These are phyloP conservation scores for Triops longicaudatus DNA, from an alignment of 1,140 invertebrate species.

Conservation along the genomic window DNA sequence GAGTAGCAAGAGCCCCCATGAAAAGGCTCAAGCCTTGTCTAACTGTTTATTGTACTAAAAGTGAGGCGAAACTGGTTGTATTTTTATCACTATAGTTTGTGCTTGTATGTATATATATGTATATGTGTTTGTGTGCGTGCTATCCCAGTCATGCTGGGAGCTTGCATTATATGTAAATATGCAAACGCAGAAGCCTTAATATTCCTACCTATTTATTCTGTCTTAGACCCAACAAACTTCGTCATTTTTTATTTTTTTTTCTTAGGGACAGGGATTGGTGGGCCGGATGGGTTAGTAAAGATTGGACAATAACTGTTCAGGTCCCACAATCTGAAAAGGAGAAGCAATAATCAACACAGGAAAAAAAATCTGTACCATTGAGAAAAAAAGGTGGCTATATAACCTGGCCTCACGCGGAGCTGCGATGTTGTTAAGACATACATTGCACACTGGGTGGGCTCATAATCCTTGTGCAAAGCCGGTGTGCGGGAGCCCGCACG, in stretches of 20 bases:
- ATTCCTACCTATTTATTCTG: not conserved
- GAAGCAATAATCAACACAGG: no score
- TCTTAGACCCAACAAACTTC: no score
- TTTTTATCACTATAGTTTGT: conserved; percentile 16
- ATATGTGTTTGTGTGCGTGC: not conserved
- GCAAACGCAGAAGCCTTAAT: not conserved
- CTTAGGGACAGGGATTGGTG: no score
- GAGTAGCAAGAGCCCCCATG: not conserved
- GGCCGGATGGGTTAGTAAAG: no score
- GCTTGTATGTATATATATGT: not conserved
- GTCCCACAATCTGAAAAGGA: no score
- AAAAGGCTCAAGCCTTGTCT: conserved; percentile 13
- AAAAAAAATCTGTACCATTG: not conserved
- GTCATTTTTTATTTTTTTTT: no score
- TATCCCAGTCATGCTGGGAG: conserved; percentile 1
- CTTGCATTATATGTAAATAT: conserved; percentile 3
- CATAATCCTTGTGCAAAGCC: conserved; percentile 14
- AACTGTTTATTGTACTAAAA: conserved; percentile 13
- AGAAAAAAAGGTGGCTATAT: not conserved
- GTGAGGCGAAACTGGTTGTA: conserved; percentile 14
- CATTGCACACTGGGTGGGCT: conserved; percentile 13
- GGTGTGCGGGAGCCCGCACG: conserved; percentile 12
- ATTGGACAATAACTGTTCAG: no score
- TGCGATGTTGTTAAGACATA: conserved; percentile 8
- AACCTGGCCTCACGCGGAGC: conserved; percentile 9